Base-by-base conservation (phyloP, 1,140 invertebrate species). In the Acyrthosiphon pisum region DNA sequence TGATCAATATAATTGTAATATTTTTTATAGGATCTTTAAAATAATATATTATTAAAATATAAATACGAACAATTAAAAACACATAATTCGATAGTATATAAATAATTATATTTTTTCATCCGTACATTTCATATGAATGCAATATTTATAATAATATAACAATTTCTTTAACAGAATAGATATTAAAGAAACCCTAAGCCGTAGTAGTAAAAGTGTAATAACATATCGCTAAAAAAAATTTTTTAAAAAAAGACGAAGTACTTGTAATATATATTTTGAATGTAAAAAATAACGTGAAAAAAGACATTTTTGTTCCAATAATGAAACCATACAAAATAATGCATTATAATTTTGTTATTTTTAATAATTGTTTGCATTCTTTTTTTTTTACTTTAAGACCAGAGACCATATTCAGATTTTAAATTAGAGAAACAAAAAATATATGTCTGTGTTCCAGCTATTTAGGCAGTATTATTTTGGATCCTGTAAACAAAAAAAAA, bases 21-120 rank as follows among this genome's bases (percentile, higher is more conserved):
- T 92, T 84, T 83, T 84, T 92, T 35, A 53, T 81, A 92, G 35
- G n/a, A 22, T 92, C 46, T 92, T 53, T 48, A 92, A 83, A 81
- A 92, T 92, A 91, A 91, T 50, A 92, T 83, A 83, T 83, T n/a
- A 14, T 48, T 91, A 20, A n/a, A 48, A 83, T 83, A 81, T 41
- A 50, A 84, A 92, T 53, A 48, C 6, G 1, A 92, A 92, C 35
- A 83, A 92, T 84, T 83, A 92, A 92, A 92, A 92, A 92, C 76
- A 35, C 91, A 92, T 92, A 60, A 92, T 53, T 92, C 91, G 41
- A 92, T 92, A 84, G 46, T 92, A 92, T 84, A 92, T 92, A 92
- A 92, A 92, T 92, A 92, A 92, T 92, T 92, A 92, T 92, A 92
- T 92, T 92, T 92, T 91, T 92, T n/a, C 91, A 92, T 92, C 48